Evolutionary conservation across 1,140 invertebrate genomes (phyloP), one percentile per base, ranked within the genome.

Genomic region (Nasonia vitripennis): DNA sequence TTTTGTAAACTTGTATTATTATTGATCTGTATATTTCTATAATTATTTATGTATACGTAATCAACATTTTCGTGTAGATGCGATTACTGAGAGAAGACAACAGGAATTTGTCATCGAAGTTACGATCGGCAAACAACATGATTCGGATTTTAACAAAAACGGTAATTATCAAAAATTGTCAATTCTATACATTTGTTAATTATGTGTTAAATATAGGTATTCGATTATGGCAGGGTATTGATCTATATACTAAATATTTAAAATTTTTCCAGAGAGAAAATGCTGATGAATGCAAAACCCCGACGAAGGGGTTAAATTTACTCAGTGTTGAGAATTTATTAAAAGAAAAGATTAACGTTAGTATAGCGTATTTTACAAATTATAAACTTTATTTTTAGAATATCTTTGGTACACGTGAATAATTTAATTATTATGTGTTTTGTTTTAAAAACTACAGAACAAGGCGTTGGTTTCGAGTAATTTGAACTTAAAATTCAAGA

Each of bases 81-180:
- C 70, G 2, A 4, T 0, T 27, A 2, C 14, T 81, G 9, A 4
- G 23, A 45, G 4, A 51, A 9, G 17, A 27, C 48, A 81, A 81
- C 10, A 31, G 1, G 2, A 14, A 17, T 34, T 81, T 81, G 17
- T 20, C 10, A 23, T n/a, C 12, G 17, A 83, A 71, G 77, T 10
- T 83, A 23, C 31, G 48, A 41, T 55, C 81, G 9, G 73, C 73
- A 2, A 83, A 37, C 41, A 83, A 83, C 41, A 83, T 83, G 81
- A 41, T 83, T 1, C 45, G 81, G 62, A 83, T 83, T 41, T 77
- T 83, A 17, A 55, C 51, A 20, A 75, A 20, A 23, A 62, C 37
- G 27, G 81, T 83, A 45, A 83, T 71, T 82, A 34, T 79, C 2
- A 4, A 70, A 45, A 12, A 37, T 20, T 45, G 1, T 45, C 1